These are phyloP conservation scores for Galeopterus variegatus DNA, from an alignment of 2,113 vertebrate genomes.

Conservation along the genomic window DNA sequence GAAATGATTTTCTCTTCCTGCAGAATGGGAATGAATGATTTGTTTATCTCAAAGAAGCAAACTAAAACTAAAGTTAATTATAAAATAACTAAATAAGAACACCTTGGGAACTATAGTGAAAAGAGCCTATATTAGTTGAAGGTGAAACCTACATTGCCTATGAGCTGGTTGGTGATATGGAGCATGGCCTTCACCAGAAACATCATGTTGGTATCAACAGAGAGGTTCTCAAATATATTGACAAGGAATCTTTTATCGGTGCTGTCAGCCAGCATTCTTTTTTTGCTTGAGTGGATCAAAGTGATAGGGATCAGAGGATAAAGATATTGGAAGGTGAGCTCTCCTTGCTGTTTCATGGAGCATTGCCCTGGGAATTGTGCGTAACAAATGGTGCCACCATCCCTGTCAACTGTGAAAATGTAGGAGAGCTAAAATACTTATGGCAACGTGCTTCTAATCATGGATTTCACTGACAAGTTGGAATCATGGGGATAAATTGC, in stretches of 20 bases:
- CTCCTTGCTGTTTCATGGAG: not conserved
- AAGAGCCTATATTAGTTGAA: not conserved
- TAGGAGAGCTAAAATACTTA: not conserved
- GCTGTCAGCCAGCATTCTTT: not conserved
- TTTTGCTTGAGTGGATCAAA: conserved; percentile 28
- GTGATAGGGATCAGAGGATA: not conserved
- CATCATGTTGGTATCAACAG: not conserved
- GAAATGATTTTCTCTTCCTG: conserved; percentile 29
- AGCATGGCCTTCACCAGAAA: not conserved
- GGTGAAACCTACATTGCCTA: not conserved
- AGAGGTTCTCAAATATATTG: not conserved
- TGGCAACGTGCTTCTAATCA: accelerated
- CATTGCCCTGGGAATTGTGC: not conserved
- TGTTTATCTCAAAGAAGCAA: conserved; percentile 19
- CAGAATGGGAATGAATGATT: conserved; percentile 36
- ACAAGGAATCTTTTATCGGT: not conserved
- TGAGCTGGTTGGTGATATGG: not conserved
- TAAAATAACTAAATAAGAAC: too few relatives aligned
- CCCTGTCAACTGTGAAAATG: not conserved
- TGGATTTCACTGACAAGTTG: not conserved
- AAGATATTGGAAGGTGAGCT: not conserved
- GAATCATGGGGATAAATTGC: not conserved
- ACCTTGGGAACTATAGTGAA: not conserved
- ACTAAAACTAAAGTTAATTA: not conserved
- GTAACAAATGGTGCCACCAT: not conserved